phyloP scores from a whole-genome alignment of 2,888 invertebrate species.

The Leptogaster cylindrica region DNA sequence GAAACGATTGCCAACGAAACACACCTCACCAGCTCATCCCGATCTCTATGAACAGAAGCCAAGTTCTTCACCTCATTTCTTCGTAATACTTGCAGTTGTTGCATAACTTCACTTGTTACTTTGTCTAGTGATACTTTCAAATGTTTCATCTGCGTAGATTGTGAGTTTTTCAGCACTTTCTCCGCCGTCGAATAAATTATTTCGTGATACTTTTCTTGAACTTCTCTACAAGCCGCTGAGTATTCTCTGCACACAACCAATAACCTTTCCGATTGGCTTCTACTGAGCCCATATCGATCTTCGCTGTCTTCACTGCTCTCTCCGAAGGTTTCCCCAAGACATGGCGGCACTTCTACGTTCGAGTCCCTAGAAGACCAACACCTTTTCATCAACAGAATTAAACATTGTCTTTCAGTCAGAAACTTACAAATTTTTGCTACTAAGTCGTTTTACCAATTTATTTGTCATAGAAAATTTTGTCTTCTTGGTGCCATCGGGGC shows the following conservation, averaged over 20 bases:
- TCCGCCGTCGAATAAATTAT: constrained; percentile 77
- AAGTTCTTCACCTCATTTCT: constrained; percentile 88
- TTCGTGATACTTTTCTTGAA: constrained; percentile 86
- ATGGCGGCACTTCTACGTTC: constrained; percentile 60
- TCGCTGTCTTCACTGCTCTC: constrained; percentile 60
- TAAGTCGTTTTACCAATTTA: constrained; percentile 76
- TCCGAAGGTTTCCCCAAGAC: constrained; percentile 62
- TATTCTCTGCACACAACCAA: constrained; percentile 72
- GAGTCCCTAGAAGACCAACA: constrained; percentile 56
- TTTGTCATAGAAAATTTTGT: constrained; percentile 78
- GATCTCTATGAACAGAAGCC: constrained; percentile 86
- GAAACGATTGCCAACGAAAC: constrained; percentile 48
- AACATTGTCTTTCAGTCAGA: constrained; percentile 11
- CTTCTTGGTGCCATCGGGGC: constrained; percentile 68
- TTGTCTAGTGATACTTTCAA: constrained; percentile 74
- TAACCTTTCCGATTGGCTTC: constrained; percentile 71
- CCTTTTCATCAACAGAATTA: constrained; percentile 42
- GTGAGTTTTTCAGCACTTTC: constrained; percentile 79
- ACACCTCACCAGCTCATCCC: constrained; percentile 88
- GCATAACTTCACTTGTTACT: constrained; percentile 77
- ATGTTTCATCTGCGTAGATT: constrained; percentile 80
- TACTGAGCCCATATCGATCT: constrained; percentile 62
- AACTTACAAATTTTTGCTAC: constrained; percentile 79
- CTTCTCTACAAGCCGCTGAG: constrained; percentile 73
- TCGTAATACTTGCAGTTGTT: constrained; percentile 80